phyloP scores from a whole-genome alignment of 2,888 invertebrate species.

The Hipparchia sbordonii region DNA sequence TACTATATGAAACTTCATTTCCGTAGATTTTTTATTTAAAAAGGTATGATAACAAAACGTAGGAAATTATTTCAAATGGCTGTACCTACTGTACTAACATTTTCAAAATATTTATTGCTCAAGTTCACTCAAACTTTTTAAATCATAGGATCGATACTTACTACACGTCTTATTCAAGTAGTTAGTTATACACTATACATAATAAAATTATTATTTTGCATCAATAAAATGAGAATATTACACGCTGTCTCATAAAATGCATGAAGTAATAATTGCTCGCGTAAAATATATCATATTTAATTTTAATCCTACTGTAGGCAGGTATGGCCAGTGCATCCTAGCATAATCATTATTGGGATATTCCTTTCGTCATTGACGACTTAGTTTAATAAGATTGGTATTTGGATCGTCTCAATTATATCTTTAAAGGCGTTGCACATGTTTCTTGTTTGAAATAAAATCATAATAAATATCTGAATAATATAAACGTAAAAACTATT shows the following conservation, averaged over 20 bases:
- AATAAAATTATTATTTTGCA: too few species aligned
- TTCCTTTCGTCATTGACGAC: slow-evolving; percentile 1
- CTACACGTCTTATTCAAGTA: neutral
- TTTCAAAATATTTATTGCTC: too few species aligned
- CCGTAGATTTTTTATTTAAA: too few species aligned
- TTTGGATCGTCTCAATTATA: slow-evolving; percentile 9
- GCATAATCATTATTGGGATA: slow-evolving; percentile 6
- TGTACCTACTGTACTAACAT: too few species aligned
- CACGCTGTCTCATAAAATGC: neutral
- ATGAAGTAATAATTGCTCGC: neutral
- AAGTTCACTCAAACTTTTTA: neutral
- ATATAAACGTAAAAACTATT: too few species aligned
- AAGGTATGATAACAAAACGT: too few species aligned
- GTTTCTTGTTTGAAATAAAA: neutral
- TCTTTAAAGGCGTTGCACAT: neutral
- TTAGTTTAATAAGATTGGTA: slow-evolving; percentile 5
- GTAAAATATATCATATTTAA: neutral
- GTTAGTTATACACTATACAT: too few species aligned
- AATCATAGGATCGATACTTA: neutral
- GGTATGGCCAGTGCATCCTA: neutral
- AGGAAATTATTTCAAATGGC: too few species aligned
- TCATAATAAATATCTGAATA: too few species aligned
- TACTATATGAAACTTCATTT: too few species aligned
- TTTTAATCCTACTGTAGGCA: neutral
- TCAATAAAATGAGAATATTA: neutral